Evolutionary conservation across 2,888 invertebrate genomes (phyloP), one percentile per base, ranked within the genome.

Genomic region (Eupithecia centaureata): DNA sequence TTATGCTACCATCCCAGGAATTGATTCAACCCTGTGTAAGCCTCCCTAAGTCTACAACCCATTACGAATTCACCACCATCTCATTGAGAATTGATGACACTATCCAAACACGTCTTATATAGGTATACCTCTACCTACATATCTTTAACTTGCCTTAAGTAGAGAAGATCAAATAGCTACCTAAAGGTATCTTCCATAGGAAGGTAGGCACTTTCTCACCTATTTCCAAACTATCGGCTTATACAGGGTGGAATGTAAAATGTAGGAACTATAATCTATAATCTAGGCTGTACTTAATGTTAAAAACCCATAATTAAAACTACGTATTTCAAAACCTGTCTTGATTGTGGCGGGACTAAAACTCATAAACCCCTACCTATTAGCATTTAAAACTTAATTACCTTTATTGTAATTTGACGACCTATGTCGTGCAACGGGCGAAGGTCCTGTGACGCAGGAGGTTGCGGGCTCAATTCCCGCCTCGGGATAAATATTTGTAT

Each of bases 31-130:
- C 47, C 47, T 22, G 47, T 22, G 47, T 22, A 22, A 47, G 15
- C 52, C 28, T 28, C 3, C 54, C 54, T 56, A 30, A 56, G 54
- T 56, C 30, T 28, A 56, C 54, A 56, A 52, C n/a, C 28, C 28
- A 56, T 56, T 56, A 28, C 28, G 54, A 30, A 56, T 56, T 56
- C 54, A 56, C 54, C 38, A 13, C 27, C 5, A 28, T 5, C 54
- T 28, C 54, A 28, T 56, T 27, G 28, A 47, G 56, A 67, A 67
- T 67, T 59, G 67, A 67, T 67, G 67, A 59, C 27, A 61, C 52
- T 62, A 57, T 47, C 47, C 61, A 61, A 66, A 66, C 57, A 62
- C 61, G 18, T 42, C 56, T 13, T 47, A 65, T 52, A 42, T n/a
- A n/a, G n/a, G n/a, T n/a, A n/a, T n/a, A n/a, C n/a, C 42, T 3